A percentile compares a stretch with the other conserved stretches of the same genome.
These are phyloP conservation scores for Morpho helenor DNA, from an alignment of 2,888 invertebrate genomes.

Conservation along the genomic window DNA sequence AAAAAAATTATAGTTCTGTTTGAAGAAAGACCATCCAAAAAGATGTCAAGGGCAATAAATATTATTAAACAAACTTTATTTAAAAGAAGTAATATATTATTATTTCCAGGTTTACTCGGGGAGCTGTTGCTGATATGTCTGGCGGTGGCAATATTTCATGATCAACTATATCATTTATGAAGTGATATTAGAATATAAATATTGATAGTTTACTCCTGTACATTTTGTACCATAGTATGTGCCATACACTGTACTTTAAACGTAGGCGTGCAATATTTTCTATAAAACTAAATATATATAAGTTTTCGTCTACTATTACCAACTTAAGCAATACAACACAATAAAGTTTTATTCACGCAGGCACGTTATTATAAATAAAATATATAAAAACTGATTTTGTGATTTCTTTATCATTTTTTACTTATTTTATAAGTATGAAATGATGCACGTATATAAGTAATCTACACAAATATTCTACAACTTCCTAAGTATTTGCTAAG, in stretches of 20 bases:
- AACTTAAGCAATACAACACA: slow-evolving; percentile 69
- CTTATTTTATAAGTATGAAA: too few species aligned
- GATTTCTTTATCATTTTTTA: neutral
- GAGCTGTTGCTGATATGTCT: slow-evolving; percentile 51
- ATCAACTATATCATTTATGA: slow-evolving; percentile 70
- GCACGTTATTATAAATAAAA: slow-evolving; percentile 55
- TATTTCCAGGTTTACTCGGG: slow-evolving; percentile 47
- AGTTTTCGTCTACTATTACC: slow-evolving; percentile 50
- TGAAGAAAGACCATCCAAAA: too few species aligned
- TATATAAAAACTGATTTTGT: slow-evolving; percentile 18
- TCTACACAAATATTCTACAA: too few species aligned
- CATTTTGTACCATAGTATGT: slow-evolving; percentile 76
- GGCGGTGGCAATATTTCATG: slow-evolving; percentile 51
- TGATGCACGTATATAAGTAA: too few species aligned
- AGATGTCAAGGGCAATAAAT: too few species aligned
- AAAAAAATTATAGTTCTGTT: too few species aligned
- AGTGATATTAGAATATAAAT: slow-evolving; percentile 73
- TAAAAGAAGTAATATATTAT: too few species aligned
- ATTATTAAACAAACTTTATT: too few species aligned
- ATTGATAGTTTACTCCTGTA: slow-evolving; percentile 62
- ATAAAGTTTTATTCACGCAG: slow-evolving; percentile 64
- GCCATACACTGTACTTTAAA: slow-evolving; percentile 70
- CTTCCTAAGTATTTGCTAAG: too few species aligned
- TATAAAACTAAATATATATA: slow-evolving; percentile 52
- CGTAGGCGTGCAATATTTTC: slow-evolving; percentile 71